Evolutionary conservation across 1,140 invertebrate genomes (phyloP), one percentile per base, ranked within the genome.

Genomic region (Scaptomyza pallida): DNA sequence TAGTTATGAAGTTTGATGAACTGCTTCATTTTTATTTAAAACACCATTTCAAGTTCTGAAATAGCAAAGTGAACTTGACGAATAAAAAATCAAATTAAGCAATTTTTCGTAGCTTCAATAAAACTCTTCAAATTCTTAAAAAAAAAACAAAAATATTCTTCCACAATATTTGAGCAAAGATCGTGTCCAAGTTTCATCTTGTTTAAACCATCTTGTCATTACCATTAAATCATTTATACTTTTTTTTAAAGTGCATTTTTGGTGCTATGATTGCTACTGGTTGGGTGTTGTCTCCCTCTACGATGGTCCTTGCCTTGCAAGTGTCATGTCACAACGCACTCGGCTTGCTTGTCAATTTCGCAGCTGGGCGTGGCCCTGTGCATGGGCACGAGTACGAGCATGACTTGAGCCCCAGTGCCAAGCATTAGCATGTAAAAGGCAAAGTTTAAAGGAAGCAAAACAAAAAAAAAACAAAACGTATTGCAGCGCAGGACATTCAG

Each of bases 271-370:
- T 57, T 56, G 61, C 44, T 48, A 17, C 47, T 55, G 43, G 15
- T 45, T 30, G 26, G 6, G 47, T 48, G 57, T 30, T 30, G 6
- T 30, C 26, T 30, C 26, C 2, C 33, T 35, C 33, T 21, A 40
- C 16, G 35, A 30, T 60, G 71, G 65, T 37, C 51, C 26, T 30
- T 74, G 70, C 69, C 80, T 74, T 72, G 77, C 82, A 85, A 86
- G 81, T 85, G 77, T 81, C 82, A 85, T 86, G 81, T 88, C 81
- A 77, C 60, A 80, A 85, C 81, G 82, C 81, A 86, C 82, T 86
- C 77, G 81, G 72, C 50, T 68, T 55, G 81, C 73, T 75, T 86
- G 82, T 86, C 82, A 86, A 86, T 86, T 86, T 88, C 78, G 82
- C 82, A 86, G 78, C 78, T 86, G 82, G 82, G 82, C 82, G 82